Percentiles rank a stretch among this genome's conserved stretches.
These are phyloP conservation scores for Centropristis striata DNA, from an alignment of 2,113 vertebrate species.

Conservation along the genomic window DNA sequence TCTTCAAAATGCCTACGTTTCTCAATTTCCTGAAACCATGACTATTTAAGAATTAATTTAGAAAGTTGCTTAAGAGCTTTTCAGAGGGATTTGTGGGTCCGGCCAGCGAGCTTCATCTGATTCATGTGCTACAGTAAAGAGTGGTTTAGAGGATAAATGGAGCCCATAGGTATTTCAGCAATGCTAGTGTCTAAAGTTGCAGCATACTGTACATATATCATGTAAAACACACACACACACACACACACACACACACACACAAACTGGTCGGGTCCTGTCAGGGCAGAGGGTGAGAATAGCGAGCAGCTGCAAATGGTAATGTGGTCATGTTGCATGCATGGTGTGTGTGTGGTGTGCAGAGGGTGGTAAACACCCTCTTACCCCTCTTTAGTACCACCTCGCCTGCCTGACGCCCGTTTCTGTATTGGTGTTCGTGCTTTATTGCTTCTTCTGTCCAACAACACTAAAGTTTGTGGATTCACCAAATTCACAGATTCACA, in stretches of 20 bases:
- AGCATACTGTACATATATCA: conserved; percentile 60
- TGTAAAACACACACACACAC: conserved; percentile 39
- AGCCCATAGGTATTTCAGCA: conserved; percentile 46
- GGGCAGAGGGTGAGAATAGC: conserved; percentile 57
- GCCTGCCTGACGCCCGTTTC: conserved; percentile 48
- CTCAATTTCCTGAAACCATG: conserved; percentile 31
- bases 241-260: conserved; percentile 46
- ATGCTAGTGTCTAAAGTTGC: conserved; percentile 63
- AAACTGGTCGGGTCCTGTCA: conserved; percentile 67
- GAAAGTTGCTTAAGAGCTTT: conserved; percentile 19
- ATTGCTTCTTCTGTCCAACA: neutral
- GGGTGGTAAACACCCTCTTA: conserved; percentile 68
- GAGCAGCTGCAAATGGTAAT: conserved; percentile 78
- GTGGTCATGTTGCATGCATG: conserved; percentile 63
- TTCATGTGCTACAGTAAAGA: conserved; percentile 20
- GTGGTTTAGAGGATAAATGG: conserved; percentile 52
- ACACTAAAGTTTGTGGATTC: conserved; percentile 32
- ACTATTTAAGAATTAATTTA: conserved; percentile 6
- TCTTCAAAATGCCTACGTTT: neutral
- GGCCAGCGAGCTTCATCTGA: neutral
- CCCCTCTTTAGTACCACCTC: conserved; percentile 58
- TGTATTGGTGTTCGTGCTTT: conserved; percentile 17
- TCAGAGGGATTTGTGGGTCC: neutral
- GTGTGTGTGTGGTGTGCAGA: conserved; percentile 52
- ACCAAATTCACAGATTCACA: neutral